These are phyloP conservation scores for Excalfactoria chinensis DNA, from an alignment of 2,113 vertebrate species.

Conservation along the genomic window DNA sequence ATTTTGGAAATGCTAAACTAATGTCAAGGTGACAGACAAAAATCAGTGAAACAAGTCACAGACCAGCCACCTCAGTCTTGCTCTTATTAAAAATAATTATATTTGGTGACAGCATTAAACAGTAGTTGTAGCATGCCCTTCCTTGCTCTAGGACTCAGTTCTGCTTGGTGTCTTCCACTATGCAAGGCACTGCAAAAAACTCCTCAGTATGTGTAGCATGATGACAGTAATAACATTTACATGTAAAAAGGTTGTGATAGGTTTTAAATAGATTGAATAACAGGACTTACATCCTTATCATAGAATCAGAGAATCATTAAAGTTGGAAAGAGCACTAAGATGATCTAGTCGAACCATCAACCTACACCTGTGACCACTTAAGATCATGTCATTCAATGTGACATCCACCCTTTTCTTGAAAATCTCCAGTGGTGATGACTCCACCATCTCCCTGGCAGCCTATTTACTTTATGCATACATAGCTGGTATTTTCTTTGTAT, in stretches of 20 bases:
- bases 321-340: too few relatives aligned
- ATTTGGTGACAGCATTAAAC: not conserved
- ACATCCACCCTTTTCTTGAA: too few relatives aligned
- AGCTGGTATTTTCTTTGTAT: not conserved
- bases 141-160: accelerated
- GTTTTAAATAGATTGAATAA: not conserved
- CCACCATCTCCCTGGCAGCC: too few relatives aligned
- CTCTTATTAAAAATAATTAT: not conserved
- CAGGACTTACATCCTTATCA: not conserved
- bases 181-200: not conserved
- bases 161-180: not conserved
- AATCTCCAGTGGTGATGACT: too few relatives aligned
- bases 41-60: not conserved
- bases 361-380: too few relatives aligned
- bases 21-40: not conserved
- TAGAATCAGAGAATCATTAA: too few relatives aligned
- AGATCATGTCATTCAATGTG: too few relatives aligned
- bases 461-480: not conserved
- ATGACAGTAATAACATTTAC: not conserved
- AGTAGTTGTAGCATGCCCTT: not conserved
- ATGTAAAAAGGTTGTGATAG: not conserved
- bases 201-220: accelerated
- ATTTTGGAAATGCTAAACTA: not conserved
- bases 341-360: too few relatives aligned
- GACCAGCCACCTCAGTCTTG: not conserved